phyloP scores from a whole-genome alignment of 2,113 vertebrate species.

The Mastomys natalensis region DNA sequence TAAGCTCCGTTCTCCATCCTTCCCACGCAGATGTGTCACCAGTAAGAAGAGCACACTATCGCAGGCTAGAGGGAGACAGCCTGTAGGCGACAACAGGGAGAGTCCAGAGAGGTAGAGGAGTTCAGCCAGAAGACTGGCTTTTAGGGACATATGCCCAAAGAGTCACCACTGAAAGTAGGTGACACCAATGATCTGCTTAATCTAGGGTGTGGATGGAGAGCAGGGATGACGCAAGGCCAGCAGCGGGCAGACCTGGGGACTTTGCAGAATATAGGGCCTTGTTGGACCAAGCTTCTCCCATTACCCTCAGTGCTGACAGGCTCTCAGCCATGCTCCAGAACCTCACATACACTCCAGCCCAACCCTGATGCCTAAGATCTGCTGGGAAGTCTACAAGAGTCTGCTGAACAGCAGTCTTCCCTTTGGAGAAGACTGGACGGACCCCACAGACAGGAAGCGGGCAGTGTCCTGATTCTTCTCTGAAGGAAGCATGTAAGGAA shows the following conservation, averaged over 20 bases:
- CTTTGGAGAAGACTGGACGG: neutral
- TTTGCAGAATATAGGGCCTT: accelerated
- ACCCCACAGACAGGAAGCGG: no score
- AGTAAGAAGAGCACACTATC: no score
- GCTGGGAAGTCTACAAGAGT: neutral
- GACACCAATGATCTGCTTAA: neutral
- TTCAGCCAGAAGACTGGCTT: neutral
- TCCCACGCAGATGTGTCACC: neutral
- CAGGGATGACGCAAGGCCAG: neutral
- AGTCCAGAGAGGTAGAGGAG: neutral
- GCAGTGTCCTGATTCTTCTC: neutral
- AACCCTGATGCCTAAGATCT: neutral
- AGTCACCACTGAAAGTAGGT: neutral
- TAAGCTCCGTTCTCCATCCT: neutral
- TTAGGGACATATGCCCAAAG: accelerated
- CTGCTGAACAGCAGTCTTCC: neutral
- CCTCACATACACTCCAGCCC: neutral
- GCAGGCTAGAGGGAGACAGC: neutral
- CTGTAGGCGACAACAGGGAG: neutral
- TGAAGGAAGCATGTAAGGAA: neutral
- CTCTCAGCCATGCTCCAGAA: neutral
- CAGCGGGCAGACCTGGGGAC: accelerated
- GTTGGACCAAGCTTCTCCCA: neutral
- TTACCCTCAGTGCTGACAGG: neutral
- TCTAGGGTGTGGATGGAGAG: accelerated